Evolutionary conservation across 2,113 vertebrate species (phyloP), one percentile per base, ranked within the genome.

Genomic region (Pseudonaja textilis): DNA sequence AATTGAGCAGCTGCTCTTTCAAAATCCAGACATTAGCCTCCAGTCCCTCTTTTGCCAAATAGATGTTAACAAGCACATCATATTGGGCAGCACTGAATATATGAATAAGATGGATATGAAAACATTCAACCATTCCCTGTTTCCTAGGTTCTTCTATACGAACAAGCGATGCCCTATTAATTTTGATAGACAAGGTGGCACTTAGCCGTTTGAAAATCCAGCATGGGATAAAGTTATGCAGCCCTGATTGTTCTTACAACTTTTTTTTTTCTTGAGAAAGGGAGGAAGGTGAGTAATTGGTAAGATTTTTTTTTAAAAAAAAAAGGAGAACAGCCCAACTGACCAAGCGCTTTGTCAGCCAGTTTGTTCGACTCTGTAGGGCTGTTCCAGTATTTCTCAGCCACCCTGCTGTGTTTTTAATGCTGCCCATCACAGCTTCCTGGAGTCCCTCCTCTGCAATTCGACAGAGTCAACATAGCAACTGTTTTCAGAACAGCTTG

Each of bases 381-480:
- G 97, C 56, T 93, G 95, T 95, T 96, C 96, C 97, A 97, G 97
- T 94, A 64, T 96, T 96, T 94, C 96, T 59, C 95, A 95, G 95
- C 96, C 95, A 42, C 97, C 97, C 97, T 94, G 97, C 98, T 96
- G 98, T 95, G 97, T 96, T 96, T 81, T 91, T 96, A 95, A 96
- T 97, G 91, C 98, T 94, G 97, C 96, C 97, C 91, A 96, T 95
- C 97, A 95, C 95, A 95, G 96, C 96, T 96, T 97, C 93, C 91
- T 18, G 92, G 95, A 96, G 98, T 98, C 98, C 99, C 99, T 98
- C 99, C 99, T 98, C 98, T 98, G 98, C 98, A 99, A 99, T 99
- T 99, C 99, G 99, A 98, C 97, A 99, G 98, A 99, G 98, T 99
- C 99, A 99, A 99, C 98, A 99, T 96, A 98, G 98, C 97, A 93